phyloP scores from a whole-genome alignment of 2,797 vertebrate species.

The Hylomyscus alleni region DNA sequence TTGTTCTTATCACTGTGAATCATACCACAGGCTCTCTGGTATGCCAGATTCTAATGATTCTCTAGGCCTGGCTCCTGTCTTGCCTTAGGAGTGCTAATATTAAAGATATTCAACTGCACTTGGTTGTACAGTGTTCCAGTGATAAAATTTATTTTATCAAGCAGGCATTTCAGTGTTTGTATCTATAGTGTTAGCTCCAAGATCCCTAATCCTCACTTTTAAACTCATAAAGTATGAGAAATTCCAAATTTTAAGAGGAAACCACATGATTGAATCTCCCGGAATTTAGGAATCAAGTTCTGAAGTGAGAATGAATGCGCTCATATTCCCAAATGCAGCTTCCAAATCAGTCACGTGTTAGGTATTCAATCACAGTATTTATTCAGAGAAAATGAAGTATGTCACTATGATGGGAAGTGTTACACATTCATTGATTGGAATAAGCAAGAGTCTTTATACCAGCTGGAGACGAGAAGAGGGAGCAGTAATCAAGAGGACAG shows the following conservation, averaged over 20 bases:
- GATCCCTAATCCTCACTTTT: not conserved
- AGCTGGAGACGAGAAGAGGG: not conserved
- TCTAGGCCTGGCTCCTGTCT: not conserved
- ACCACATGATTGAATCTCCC: not conserved
- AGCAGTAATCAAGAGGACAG: not conserved
- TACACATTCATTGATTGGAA: not conserved
- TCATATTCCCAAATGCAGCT: rapidly evolving
- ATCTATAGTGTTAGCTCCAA: no score
- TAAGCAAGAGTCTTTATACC: not conserved
- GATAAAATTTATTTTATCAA: not conserved
- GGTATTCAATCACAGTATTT: not conserved
- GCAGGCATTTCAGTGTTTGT: not conserved
- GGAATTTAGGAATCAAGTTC: not conserved
- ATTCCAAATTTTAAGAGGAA: not conserved
- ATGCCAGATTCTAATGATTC: not conserved
- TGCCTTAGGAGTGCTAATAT: not conserved
- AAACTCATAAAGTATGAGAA: not conserved
- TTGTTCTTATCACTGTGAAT: not conserved
- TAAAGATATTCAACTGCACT: not conserved
- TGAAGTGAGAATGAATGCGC: not conserved
- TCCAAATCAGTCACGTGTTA: not conserved
- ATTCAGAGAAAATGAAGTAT: not conserved
- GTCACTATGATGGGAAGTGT: not conserved
- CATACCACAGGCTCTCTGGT: not conserved
- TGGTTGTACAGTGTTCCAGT: not conserved